A percentile compares a stretch with the other conserved stretches of the same genome.
Evolutionary conservation across 2,113 vertebrate genomes (phyloP).

Genomic region (Stegastes partitus): DNA sequence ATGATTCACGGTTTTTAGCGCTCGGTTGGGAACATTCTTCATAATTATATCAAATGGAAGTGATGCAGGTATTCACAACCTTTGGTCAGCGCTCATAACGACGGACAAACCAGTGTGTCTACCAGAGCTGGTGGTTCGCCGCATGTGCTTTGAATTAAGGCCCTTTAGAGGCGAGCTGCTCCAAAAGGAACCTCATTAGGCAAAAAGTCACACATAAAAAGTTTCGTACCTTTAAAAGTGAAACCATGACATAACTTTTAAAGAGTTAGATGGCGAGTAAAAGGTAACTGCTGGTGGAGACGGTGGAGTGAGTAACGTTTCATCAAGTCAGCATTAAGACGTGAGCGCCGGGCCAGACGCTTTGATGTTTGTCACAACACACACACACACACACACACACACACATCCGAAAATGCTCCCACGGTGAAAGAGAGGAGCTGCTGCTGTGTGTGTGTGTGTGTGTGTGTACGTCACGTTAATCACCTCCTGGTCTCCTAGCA

Average conservation of each 20-base stretch:
- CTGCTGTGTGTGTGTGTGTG: constrained; percentile 6
- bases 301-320: neutral
- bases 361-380: constrained; percentile 58
- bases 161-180: constrained; percentile 18
- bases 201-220: constrained; percentile 9
- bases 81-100: neutral
- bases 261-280: neutral
- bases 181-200: constrained; percentile 25
- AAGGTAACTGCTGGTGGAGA: constrained; percentile 20
- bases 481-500: constrained; percentile 72
- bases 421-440: constrained; percentile 33
- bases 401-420: constrained; percentile 16
- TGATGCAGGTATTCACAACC: too few relatives aligned
- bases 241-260: constrained; percentile 14
- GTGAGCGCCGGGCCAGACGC: constrained; percentile 13
- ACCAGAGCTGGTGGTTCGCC: neutral
- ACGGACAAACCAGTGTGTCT: neutral
- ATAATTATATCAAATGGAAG: too few relatives aligned
- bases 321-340: constrained; percentile 22
- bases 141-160: constrained; percentile 46
- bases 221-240: constrained; percentile 9
- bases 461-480: constrained; percentile 57
- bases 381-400: constrained; percentile 25
- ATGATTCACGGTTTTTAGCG: neutral
- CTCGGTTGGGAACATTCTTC: too few relatives aligned